phyloP scores from a whole-genome alignment of 2,113 vertebrate genomes.

The Emydura subglobosa region DNA sequence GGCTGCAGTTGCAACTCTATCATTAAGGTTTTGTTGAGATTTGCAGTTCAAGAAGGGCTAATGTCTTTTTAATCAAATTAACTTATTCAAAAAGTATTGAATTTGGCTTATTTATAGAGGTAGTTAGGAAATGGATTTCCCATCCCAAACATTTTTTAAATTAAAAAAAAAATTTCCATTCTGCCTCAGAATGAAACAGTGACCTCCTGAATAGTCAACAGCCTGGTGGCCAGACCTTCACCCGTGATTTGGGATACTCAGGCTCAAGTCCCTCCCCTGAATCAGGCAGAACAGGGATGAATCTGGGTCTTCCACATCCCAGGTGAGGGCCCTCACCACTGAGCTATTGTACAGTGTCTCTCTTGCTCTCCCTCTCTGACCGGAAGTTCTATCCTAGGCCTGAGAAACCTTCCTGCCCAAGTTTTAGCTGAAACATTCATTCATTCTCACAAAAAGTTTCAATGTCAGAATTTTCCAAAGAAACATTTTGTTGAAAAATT shows the following conservation, averaged over 20 bases:
- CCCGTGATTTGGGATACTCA: too few relatives aligned
- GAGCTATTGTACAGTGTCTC: too few relatives aligned
- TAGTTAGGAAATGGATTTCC: background rate
- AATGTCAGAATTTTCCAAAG: background rate
- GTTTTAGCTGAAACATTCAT: background rate
- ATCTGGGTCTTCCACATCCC: too few relatives aligned
- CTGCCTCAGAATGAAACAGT: too few relatives aligned
- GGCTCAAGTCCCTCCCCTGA: too few relatives aligned
- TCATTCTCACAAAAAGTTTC: background rate
- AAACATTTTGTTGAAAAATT: background rate
- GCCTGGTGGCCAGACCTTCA: too few relatives aligned
- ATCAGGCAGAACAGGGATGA: too few relatives aligned
- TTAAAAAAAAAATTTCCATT: background rate
- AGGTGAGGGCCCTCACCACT: too few relatives aligned
- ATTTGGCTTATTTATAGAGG: background rate
- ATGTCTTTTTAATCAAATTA: background rate
- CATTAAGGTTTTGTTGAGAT: background rate
- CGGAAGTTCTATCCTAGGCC: too few relatives aligned
- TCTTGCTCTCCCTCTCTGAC: too few relatives aligned
- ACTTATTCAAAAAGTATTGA: background rate
- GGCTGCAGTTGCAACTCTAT: background rate
- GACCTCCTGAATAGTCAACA: too few relatives aligned
- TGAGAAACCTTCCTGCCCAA: too few relatives aligned
- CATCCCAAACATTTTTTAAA: background rate
- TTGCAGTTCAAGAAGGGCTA: background rate